phyloP scores from a whole-genome alignment of 2,888 invertebrate genomes.

The Drosophila acutilabella region DNA sequence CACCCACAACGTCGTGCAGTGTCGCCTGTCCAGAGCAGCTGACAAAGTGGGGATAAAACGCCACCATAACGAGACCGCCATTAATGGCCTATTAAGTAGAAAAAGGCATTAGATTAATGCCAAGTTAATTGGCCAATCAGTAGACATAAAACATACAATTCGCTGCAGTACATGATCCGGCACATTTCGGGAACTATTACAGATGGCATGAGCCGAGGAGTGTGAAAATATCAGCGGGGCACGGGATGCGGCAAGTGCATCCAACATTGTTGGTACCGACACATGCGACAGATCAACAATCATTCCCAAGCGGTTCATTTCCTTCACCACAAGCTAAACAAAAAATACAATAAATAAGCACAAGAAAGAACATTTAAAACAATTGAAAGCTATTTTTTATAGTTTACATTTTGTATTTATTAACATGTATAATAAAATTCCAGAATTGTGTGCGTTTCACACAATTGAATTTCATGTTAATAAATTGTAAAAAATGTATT shows the following conservation, averaged over 20 bases:
- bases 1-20: slow-evolving; percentile 87
- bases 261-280: slow-evolving; percentile 92
- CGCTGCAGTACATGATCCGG: slow-evolving; percentile 91
- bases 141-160: slow-evolving; percentile 85
- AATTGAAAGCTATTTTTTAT: background rate
- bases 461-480: slow-evolving; percentile 13
- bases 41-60: slow-evolving; percentile 88
- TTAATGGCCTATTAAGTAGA: slow-evolving; percentile 86
- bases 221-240: slow-evolving; percentile 95
- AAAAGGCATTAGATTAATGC: slow-evolving; percentile 42
- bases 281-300: slow-evolving; percentile 94
- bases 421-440: background rate
- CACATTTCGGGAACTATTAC: slow-evolving; percentile 93
- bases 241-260: slow-evolving; percentile 90
- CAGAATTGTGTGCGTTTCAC: background rate
- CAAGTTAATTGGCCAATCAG: slow-evolving; percentile 11
- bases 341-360: background rate
- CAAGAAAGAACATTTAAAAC: too few species aligned
- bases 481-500: background rate
- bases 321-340: slow-evolving; percentile 90
- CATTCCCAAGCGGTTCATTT: slow-evolving; percentile 96
- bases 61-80: slow-evolving; percentile 89
- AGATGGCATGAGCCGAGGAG: slow-evolving; percentile 92
- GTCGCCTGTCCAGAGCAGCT: slow-evolving; percentile 87
- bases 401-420: background rate